These are phyloP conservation scores for Dynastes maya DNA, from an alignment of 2,888 invertebrate genomes.

Conservation along the genomic window DNA sequence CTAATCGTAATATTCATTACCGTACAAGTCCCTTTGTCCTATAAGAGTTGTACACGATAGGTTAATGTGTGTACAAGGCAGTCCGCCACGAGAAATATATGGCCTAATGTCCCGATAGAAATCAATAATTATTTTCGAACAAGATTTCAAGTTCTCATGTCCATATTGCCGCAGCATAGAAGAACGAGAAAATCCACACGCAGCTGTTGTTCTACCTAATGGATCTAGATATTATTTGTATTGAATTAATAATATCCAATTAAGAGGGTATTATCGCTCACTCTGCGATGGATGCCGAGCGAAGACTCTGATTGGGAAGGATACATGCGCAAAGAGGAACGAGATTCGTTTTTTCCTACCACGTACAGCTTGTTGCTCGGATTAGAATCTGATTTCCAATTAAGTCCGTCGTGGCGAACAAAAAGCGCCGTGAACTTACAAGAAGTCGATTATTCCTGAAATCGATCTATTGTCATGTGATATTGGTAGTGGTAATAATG, in stretches of 20 bases:
- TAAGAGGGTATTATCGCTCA: slow-evolving; percentile 36
- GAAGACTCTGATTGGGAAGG: not conserved
- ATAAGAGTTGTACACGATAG: not conserved
- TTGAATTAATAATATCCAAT: slow-evolving; percentile 46
- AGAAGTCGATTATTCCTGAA: slow-evolving; percentile 38
- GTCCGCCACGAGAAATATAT: slow-evolving; percentile 5
- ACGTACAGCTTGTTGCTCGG: not conserved
- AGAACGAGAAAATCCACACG: slow-evolving; percentile 23
- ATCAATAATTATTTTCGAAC: slow-evolving; percentile 45
- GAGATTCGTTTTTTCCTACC: not conserved
- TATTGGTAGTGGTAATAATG: slow-evolving; percentile 14
- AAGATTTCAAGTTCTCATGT: slow-evolving; percentile 38
- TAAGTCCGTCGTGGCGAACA: slow-evolving; percentile 25
- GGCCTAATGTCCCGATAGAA: slow-evolving; percentile 34
- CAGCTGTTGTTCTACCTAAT: slow-evolving; percentile 42
- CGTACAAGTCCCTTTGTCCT: slow-evolving; percentile 26
- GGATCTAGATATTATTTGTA: slow-evolving; percentile 45
- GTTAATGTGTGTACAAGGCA: not conserved
- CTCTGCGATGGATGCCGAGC: not conserved
- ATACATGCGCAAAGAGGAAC: not conserved
- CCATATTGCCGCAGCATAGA: not conserved
- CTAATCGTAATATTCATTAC: slow-evolving; percentile 29
- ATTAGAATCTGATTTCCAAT: slow-evolving; percentile 35
- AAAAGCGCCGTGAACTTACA: slow-evolving; percentile 7
- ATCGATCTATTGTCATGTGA: slow-evolving; percentile 24